Evolutionary conservation across 2,888 invertebrate genomes (phyloP).

Genomic region (Rotaria macrura): DNA sequence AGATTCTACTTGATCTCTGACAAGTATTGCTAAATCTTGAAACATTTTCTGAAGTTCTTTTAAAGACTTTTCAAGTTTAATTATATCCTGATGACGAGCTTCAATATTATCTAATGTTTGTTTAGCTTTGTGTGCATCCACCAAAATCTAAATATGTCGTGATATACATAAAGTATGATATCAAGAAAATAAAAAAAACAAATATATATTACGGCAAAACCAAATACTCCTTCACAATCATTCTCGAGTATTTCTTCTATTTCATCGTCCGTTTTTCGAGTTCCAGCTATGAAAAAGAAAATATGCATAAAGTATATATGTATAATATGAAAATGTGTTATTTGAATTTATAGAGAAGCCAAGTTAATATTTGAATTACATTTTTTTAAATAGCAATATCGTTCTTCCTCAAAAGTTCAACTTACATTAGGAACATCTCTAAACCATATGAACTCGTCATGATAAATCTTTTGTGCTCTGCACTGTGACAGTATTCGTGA

Average conservation of each 20-base stretch:
- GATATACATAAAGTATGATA: background rate
- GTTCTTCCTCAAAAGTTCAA: too few relatives aligned
- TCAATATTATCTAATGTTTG: slow-evolving; percentile 98
- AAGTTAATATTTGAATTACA: too few relatives aligned
- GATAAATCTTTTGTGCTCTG: too few relatives aligned
- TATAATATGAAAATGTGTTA: background rate
- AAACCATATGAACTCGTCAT: too few relatives aligned
- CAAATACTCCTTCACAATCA: background rate
- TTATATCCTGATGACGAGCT: slow-evolving; percentile 97
- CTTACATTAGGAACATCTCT: too few relatives aligned
- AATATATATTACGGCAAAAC: background rate
- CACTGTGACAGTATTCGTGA: too few relatives aligned
- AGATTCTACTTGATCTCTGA: slow-evolving; percentile 66
- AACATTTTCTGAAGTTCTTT: slow-evolving; percentile 99
- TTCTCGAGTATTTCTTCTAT: background rate
- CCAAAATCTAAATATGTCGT: slow-evolving; percentile 67
- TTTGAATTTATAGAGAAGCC: too few relatives aligned
- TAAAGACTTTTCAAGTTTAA: slow-evolving; percentile 97
- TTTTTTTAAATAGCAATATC: too few relatives aligned
- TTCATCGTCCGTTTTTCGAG: background rate
- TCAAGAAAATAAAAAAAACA: background rate
- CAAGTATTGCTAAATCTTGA: slow-evolving; percentile 99
- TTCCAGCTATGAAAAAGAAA: background rate
- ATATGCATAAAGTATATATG: background rate
- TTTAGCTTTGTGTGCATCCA: slow-evolving; percentile 99